Conservation (phyloP, 2,888 invertebrate species). For the Cataglyphis altisquamis region DNA sequence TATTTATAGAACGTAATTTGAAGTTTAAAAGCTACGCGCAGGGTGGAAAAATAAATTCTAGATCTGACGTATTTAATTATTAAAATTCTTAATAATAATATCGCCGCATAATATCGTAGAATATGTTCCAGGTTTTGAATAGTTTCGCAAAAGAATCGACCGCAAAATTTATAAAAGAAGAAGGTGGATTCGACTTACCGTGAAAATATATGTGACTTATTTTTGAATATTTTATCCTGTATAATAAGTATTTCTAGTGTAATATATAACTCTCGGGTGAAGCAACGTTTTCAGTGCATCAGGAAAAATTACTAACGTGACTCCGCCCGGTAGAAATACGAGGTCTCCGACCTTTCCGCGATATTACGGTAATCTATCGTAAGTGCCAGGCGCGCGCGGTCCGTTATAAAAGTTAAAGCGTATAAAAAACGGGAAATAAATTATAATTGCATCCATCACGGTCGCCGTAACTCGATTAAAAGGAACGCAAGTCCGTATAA, state of each 20-base stretch:
- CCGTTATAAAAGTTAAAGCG: slow-evolving; percentile 51
- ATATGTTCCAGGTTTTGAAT: not conserved
- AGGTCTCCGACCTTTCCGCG: slow-evolving; percentile 43
- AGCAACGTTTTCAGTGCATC: slow-evolving; percentile 40
- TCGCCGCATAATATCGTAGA: not conserved
- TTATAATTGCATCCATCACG: slow-evolving; percentile 56
- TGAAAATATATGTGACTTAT: not conserved
- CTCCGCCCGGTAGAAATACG: slow-evolving; percentile 35
- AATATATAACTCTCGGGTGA: slow-evolving; percentile 9
- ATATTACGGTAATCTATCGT: slow-evolving; percentile 51
- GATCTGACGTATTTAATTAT: slow-evolving; percentile 12
- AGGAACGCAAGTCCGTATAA: slow-evolving; percentile 53
- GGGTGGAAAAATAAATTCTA: slow-evolving; percentile 19
- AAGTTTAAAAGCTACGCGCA: not conserved
- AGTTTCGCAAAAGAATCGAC: not conserved
- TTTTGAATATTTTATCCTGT: slow-evolving; percentile 2
- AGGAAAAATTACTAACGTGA: slow-evolving; percentile 41
- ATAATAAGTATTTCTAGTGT: slow-evolving; percentile 36
- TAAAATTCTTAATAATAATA: not conserved
- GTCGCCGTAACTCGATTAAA: slow-evolving; percentile 54
- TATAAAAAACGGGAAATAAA: slow-evolving; percentile 30
- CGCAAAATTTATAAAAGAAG: not conserved
- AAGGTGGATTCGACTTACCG: slow-evolving; percentile 10
- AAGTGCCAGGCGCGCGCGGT: slow-evolving; percentile 41
- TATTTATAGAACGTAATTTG: slow-evolving; percentile 36